phyloP scores from a whole-genome alignment of 2,113 vertebrate genomes.

The Salvelinus sp. region DNA sequence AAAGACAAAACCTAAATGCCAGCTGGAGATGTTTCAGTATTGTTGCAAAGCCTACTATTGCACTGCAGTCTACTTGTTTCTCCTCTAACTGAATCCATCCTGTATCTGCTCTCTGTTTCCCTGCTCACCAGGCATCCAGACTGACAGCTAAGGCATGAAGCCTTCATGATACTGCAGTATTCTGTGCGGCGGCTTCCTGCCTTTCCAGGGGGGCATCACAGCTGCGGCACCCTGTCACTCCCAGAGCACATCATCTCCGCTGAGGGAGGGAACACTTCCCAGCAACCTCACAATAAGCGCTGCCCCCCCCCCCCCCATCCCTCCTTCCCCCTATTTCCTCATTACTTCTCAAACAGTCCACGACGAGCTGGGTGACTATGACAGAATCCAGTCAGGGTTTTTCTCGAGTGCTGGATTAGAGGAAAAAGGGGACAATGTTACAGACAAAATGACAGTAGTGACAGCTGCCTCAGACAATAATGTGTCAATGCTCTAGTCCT shows the following conservation, averaged over 20 bases:
- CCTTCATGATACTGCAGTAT: background rate
- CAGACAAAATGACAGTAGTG: background rate
- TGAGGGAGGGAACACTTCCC: background rate
- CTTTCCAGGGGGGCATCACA: background rate
- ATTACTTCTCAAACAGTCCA: background rate
- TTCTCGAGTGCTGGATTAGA: too few species aligned
- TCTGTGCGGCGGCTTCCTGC: background rate
- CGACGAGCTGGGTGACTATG: background rate
- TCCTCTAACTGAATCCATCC: too few species aligned
- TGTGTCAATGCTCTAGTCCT: background rate
- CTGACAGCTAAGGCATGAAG: background rate
- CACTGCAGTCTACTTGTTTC: too few species aligned
- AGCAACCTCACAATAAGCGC: background rate
- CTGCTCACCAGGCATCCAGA: background rate
- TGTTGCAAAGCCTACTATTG: too few species aligned
- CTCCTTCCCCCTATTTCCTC: background rate
- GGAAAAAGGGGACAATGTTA: background rate
- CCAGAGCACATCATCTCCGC: background rate
- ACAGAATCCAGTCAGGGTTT: background rate
- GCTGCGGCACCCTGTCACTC: background rate
- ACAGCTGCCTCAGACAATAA: conserved; percentile 3
- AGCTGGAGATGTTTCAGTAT: too few species aligned
- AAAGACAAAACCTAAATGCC: too few species aligned
- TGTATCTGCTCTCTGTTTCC: background rate
- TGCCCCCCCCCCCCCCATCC: too few species aligned